A percentile compares a stretch with the other conserved stretches of the same genome.
Evolutionary conservation across 2,797 vertebrate genomes (phyloP).

Genomic region (Tauraco hartlaubi): DNA sequence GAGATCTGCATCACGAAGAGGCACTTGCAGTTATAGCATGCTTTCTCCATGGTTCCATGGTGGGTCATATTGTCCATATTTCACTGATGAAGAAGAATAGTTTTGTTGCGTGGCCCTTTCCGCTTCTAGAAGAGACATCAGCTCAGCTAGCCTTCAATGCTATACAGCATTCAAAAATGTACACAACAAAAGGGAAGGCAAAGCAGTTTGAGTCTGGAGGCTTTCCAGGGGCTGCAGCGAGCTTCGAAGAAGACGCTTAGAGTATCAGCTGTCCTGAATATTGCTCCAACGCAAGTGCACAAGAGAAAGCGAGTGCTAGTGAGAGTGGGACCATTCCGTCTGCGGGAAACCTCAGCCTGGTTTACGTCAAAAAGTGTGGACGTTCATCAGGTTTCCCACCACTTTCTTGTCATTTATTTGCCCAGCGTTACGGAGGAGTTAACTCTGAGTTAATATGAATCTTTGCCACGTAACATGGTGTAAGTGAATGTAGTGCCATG

Average conservation of each 20-base stretch:
- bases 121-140: neutral
- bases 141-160: neutral
- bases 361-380: neutral
- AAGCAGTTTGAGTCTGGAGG: neutral
- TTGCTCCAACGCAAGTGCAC: neutral
- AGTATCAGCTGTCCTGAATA: accelerated
- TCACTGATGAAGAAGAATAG: neutral
- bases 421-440: neutral
- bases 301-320: neutral
- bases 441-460: neutral
- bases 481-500: neutral
- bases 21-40: neutral
- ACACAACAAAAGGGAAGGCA: neutral
- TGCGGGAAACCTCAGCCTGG: neutral
- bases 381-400: neutral
- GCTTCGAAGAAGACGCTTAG: neutral
- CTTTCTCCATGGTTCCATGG: neutral
- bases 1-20: neutral
- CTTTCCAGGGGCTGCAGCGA: neutral
- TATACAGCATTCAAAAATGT: neutral
- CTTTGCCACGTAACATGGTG: neutral
- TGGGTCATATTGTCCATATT: neutral
- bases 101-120: accelerated
- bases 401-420: neutral
- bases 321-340: neutral